Evolutionary conservation across 2,797 vertebrate genomes (phyloP), one percentile per base, ranked within the genome.

Genomic region (Moxostoma hubbsi): DNA sequence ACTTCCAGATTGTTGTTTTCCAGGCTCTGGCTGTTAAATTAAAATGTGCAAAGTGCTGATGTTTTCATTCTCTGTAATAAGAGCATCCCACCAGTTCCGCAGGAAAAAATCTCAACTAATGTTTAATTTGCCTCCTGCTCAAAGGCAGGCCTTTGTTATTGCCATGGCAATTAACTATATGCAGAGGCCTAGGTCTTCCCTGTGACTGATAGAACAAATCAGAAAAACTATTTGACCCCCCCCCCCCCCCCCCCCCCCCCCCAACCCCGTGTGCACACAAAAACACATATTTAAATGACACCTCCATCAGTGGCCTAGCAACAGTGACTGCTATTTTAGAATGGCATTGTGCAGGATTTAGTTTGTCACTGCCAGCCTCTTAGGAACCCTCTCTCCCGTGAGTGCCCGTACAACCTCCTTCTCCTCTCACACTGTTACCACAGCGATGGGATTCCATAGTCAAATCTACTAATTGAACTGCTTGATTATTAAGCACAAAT

Each of bases 61-160:
- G 86, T 91, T 87, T 89, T 89, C 88, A 86, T 91, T 93, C 78
- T 91, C 89, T 84, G 90, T 93, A 94, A 94, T 94, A 93, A 93
- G 81, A 92, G 90, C 88, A 89, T 93, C 92, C 92, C 90, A 88
- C 72, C 83, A 90, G 89, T 75, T 89, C 92, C 85, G 24, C 43
- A 55, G 47, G n/a, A 63, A 93, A 92, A 91, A 91, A 86, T 91
- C 89, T 87, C 86, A 91, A 91, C 89, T 87, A 93, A 91, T 91
- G 91, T 93, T 93, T 93, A 89, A 93, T 93, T 93, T 92, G 89
- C 88, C 86, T 89, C 73, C 85, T 63, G 74, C 69, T 83, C 74
- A 70, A 74, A 83, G 79, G 75, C 78, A 66, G 61, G 53, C 64
- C 86, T 92, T 91, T 93, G 92, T 94, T 93, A 93, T 93, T 91